Evolutionary conservation across 2,888 invertebrate species (phyloP).

Genomic region (Caenorhabditis sp.): DNA sequence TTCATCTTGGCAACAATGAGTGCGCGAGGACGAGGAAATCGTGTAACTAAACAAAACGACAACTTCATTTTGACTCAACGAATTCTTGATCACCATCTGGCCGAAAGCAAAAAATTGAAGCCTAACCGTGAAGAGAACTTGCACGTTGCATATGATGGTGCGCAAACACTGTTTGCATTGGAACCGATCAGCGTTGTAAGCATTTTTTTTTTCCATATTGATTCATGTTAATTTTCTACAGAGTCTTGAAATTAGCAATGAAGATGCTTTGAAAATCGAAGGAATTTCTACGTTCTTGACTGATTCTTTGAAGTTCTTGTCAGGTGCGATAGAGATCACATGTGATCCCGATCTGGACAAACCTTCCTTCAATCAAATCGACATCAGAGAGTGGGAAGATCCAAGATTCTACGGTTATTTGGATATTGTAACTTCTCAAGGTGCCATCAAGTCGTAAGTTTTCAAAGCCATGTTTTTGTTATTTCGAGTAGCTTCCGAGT

Average conservation of each 20-base stretch:
- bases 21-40: constrained; percentile 35
- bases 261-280: constrained; percentile 13
- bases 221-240: not conserved
- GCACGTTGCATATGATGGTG: constrained; percentile 32
- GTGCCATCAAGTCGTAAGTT: constrained; percentile 26
- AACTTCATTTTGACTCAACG: constrained; percentile 21
- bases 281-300: constrained; percentile 22
- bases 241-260: constrained; percentile 5
- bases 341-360: constrained; percentile 32
- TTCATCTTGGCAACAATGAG: constrained; percentile 35
- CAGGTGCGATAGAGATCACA: constrained; percentile 21
- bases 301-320: constrained; percentile 27
- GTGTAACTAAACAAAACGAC: constrained; percentile 26
- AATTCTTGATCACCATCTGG: constrained; percentile 10
- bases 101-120: constrained; percentile 3
- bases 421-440: constrained; percentile 40
- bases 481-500: not conserved
- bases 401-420: constrained; percentile 31
- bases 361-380: constrained; percentile 28
- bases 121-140: not conserved
- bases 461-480: too few relatives aligned
- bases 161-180: constrained; percentile 26
- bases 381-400: constrained; percentile 33
- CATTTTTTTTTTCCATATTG: too few relatives aligned
- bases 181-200: constrained; percentile 27